A percentile compares a stretch with the other conserved stretches of the same genome.
Evolutionary conservation across 2,888 invertebrate genomes (phyloP).

Genomic region (Meiosimyza platycephala): DNA sequence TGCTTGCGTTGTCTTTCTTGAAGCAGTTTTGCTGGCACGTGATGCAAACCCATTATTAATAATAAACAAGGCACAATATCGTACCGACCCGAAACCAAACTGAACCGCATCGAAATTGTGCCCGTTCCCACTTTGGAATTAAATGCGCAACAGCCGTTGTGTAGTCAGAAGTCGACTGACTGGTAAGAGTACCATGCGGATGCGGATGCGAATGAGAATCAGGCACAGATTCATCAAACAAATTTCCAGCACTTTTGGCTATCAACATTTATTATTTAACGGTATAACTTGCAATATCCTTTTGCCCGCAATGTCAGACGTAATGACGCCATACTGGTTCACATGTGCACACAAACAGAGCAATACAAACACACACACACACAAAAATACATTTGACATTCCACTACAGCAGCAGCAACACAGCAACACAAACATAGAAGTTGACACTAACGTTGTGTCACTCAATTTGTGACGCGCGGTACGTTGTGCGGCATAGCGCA

Average conservation of each 20-base stretch:
- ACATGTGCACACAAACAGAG: not conserved
- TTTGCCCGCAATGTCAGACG: not conserved
- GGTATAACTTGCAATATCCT: slow-evolving; percentile 1
- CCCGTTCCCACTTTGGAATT: no score
- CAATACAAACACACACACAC: not conserved
- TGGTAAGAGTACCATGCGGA: no score
- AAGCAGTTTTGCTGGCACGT: slow-evolving; percentile 11
- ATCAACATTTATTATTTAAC: slow-evolving; percentile 24
- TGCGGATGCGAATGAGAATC: not conserved
- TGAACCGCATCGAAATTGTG: not conserved
- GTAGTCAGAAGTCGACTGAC: not conserved
- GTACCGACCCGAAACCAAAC: not conserved
- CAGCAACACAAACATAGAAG: not conserved
- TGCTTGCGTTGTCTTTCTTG: slow-evolving; percentile 4
- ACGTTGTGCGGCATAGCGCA: not conserved
- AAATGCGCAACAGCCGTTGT: slow-evolving; percentile 22
- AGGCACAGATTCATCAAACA: slow-evolving; percentile 18
- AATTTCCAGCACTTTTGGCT: slow-evolving; percentile 4
- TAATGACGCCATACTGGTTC: slow-evolving; percentile 19
- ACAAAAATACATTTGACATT: not conserved
- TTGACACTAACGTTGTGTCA: slow-evolving; percentile 27
- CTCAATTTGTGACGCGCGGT: not conserved
- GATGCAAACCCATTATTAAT: slow-evolving; percentile 30
- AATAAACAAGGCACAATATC: slow-evolving; percentile 7
- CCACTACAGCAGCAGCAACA: no score